Evolutionary conservation across 2,113 vertebrate genomes (phyloP).

Genomic region (Channa maculata): DNA sequence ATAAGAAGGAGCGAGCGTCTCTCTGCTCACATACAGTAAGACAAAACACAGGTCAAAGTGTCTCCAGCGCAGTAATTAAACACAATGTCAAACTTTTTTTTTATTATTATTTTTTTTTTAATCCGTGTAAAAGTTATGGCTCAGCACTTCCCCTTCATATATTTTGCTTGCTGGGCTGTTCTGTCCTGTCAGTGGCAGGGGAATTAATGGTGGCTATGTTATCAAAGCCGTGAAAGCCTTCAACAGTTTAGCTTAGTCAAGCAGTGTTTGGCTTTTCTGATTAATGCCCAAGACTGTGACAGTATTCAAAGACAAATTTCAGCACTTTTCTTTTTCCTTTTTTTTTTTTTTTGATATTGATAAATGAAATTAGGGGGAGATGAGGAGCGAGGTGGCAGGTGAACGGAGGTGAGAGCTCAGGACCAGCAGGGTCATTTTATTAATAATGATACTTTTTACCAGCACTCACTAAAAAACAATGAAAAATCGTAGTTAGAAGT

Average conservation of each 20-base stretch:
- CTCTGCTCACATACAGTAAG: not conserved
- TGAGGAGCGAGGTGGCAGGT: conserved; percentile 7
- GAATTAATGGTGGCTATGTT: conserved; percentile 64
- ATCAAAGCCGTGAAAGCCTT: conserved; percentile 64
- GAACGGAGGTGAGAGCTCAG: conserved; percentile 19
- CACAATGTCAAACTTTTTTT: conserved; percentile 40
- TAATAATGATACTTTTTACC: not conserved
- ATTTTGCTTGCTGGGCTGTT: conserved; percentile 66
- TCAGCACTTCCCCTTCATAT: conserved; percentile 59
- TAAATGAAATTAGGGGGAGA: conserved; percentile 25
- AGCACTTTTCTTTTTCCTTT: conserved; percentile 20
- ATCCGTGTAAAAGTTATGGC: conserved; percentile 56
- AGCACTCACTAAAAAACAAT: too few species aligned
- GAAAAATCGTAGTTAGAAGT: too few species aligned
- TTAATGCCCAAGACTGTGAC: conserved; percentile 52
- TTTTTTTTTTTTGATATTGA: conserved; percentile 22
- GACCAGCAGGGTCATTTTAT: not conserved
- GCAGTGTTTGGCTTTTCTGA: conserved; percentile 67
- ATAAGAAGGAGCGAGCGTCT: not conserved
- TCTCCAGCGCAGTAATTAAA: conserved; percentile 54
- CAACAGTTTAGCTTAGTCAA: conserved; percentile 68
- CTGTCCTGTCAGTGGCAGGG: conserved; percentile 35
- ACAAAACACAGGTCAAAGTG: conserved; percentile 30
- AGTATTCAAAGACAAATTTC: conserved; percentile 45
- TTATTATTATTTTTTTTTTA: too few species aligned